Percentiles rank a stretch among this genome's conserved stretches.
phyloP scores from a whole-genome alignment of 2,888 invertebrate genomes.

The Toxonevra muliebris region DNA sequence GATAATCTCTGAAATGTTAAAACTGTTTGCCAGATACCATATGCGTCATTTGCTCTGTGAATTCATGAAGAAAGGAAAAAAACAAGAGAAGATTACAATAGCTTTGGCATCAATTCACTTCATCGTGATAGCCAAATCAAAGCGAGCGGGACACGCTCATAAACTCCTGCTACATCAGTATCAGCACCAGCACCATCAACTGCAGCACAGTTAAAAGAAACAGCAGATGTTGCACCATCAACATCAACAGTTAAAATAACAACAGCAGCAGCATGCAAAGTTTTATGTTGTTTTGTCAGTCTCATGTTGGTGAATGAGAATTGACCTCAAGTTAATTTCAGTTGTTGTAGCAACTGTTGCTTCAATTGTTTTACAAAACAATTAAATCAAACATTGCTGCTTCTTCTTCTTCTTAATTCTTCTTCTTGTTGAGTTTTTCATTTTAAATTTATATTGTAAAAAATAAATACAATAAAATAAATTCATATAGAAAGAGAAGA shows the following conservation, averaged over 20 bases:
- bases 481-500: background rate
- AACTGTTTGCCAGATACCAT: too few species aligned
- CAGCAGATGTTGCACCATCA: constrained; percentile 9
- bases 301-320: constrained; percentile 8
- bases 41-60: too few species aligned
- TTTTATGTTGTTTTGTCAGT: background rate
- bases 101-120: too few species aligned
- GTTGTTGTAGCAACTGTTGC: constrained; percentile 23
- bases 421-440: too few species aligned
- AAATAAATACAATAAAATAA: background rate
- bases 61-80: too few species aligned
- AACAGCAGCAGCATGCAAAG: background rate
- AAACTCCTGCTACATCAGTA: background rate
- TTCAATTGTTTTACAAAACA: constrained; percentile 3
- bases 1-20: too few species aligned
- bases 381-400: too few species aligned
- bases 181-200: too few species aligned
- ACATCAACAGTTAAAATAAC: constrained; percentile 17
- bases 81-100: too few species aligned
- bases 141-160: constrained; percentile 1
- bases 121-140: too few species aligned
- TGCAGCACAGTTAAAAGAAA: background rate
- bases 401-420: too few species aligned
- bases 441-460: background rate
- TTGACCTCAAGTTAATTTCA: constrained; percentile 9